Conservation (phyloP, 2,113 vertebrate genomes). For the Corvus hawaiiensis region DNA sequence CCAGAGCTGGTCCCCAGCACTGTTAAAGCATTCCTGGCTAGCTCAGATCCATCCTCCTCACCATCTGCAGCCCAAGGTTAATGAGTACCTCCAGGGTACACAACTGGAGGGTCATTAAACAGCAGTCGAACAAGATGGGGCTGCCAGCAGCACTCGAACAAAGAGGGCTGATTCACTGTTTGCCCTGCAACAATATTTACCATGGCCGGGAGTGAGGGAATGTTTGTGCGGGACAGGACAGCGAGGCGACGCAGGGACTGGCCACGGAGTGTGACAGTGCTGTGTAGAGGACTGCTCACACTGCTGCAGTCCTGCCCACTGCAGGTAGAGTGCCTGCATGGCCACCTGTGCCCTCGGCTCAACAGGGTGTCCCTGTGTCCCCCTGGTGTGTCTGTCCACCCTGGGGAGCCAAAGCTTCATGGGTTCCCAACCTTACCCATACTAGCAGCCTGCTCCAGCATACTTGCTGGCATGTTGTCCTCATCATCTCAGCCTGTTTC, state of each 20-base stretch:
- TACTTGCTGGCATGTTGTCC: background rate
- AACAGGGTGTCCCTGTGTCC: background rate
- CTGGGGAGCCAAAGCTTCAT: background rate
- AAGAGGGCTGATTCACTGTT: slow-evolving; percentile 69
- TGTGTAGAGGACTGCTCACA: accelerated
- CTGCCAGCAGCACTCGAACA: slow-evolving; percentile 44
- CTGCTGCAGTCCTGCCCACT: background rate
- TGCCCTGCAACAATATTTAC: slow-evolving; percentile 67
- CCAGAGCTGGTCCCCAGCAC: background rate
- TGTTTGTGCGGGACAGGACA: slow-evolving; percentile 8
- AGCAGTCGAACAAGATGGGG: slow-evolving; percentile 59
- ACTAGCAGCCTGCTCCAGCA: background rate
- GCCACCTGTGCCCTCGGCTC: background rate
- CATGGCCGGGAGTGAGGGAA: slow-evolving; percentile 43
- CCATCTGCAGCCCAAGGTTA: slow-evolving; percentile 66
- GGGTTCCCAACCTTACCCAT: background rate
- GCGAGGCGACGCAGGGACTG: background rate
- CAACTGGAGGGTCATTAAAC: slow-evolving; percentile 70
- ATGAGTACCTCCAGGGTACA: slow-evolving; percentile 67
- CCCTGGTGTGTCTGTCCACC: background rate
- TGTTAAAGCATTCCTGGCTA: slow-evolving; percentile 17
- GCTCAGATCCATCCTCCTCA: background rate
- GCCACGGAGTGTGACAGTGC: background rate
- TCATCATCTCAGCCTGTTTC: background rate
- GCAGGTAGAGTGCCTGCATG: background rate